These are phyloP conservation scores for Coracias cyanogaster DNA, from an alignment of 2,797 vertebrate species.

Conservation along the genomic window DNA sequence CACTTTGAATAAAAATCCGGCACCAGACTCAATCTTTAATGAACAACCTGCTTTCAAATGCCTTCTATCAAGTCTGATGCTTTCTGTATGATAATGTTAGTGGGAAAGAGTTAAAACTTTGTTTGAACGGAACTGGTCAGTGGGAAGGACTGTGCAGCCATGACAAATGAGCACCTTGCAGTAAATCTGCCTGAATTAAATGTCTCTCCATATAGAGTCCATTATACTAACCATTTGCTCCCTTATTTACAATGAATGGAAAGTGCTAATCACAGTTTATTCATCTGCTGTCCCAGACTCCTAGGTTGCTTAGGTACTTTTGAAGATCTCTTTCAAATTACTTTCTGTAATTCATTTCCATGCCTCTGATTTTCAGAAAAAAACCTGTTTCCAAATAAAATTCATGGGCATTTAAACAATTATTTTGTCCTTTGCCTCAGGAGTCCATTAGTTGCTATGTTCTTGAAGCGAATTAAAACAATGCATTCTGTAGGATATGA, in stretches of 20 bases:
- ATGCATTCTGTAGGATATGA: slow-evolving; percentile 28
- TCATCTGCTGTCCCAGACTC: not conserved
- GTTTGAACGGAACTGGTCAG: not conserved
- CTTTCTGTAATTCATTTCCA: not conserved
- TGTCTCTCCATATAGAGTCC: not conserved
- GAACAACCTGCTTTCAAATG: not conserved
- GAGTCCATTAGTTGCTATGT: slow-evolving; percentile 1
- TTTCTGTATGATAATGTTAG: not conserved
- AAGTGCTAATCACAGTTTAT: not conserved
- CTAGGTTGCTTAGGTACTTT: not conserved
- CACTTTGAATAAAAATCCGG: not conserved
- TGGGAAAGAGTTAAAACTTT: not conserved
- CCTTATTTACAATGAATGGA: not conserved
- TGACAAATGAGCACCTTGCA: not conserved
- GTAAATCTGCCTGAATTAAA: not conserved
- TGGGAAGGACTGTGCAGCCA: not conserved
- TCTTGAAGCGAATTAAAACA: slow-evolving; percentile 42
- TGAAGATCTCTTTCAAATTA: not conserved
- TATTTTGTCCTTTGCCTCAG: slow-evolving; percentile 38
- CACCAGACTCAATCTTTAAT: not conserved
- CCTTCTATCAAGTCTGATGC: not conserved
- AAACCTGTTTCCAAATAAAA: slow-evolving; percentile 1
- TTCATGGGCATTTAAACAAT: not conserved
- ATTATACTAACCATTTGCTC: not conserved
- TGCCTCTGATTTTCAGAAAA: not conserved